These are phyloP conservation scores for Nicator chloris DNA, from an alignment of 2,113 vertebrate species.

Conservation along the genomic window DNA sequence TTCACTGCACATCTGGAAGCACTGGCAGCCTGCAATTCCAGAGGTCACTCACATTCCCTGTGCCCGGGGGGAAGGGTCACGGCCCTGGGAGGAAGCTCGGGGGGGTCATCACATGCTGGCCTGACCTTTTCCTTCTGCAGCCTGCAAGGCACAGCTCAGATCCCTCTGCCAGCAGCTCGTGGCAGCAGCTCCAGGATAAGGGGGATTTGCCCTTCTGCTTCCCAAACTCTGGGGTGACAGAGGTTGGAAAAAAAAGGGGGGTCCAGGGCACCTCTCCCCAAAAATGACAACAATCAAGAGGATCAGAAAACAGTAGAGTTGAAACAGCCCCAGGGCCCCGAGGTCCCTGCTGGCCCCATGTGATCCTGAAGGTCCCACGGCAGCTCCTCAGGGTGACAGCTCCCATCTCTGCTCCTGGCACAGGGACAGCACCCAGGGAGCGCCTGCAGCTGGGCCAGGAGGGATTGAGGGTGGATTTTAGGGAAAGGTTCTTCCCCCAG, in stretches of 20 bases:
- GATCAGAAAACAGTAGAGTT: not conserved
- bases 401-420: fast-evolving
- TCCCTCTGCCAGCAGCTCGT: not conserved
- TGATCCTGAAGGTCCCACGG: not conserved
- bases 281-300: not conserved
- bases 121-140: not conserved
- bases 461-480: fast-evolving
- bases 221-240: not conserved
- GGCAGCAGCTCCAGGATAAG: fast-evolving
- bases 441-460: not conserved
- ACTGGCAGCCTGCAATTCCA: not conserved
- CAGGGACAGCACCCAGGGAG: not conserved
- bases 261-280: not conserved
- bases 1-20: not conserved
- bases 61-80: not conserved
- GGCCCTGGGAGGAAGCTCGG: not conserved
- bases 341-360: not conserved
- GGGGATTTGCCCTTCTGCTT: not conserved
- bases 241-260: not conserved
- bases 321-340: not conserved
- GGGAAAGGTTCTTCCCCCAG: not conserved
- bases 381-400: not conserved
- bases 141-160: not conserved
- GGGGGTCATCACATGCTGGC: not conserved
- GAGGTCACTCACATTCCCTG: not conserved